Evolutionary conservation across 2,797 vertebrate species (phyloP).

Genomic region (Anableps anableps): DNA sequence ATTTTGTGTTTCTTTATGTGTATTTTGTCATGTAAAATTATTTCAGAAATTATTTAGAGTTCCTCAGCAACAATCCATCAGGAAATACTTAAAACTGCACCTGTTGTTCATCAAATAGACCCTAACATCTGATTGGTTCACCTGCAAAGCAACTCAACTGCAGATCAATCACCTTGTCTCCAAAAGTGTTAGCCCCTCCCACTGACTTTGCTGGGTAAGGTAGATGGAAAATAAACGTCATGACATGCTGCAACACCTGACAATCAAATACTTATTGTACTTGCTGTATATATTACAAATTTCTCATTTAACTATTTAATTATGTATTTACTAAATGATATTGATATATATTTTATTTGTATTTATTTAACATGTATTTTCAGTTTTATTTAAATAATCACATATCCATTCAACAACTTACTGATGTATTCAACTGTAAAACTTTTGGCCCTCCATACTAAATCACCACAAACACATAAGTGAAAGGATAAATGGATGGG

Average conservation of each 20-base stretch:
- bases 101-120: not conserved
- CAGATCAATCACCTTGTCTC: not conserved
- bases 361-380: not conserved
- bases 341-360: not conserved
- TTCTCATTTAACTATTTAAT: not conserved
- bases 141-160: not conserved
- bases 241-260: not conserved
- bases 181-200: not conserved
- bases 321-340: not conserved
- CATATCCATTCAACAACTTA: not conserved
- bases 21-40: not conserved
- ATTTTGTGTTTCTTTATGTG: not conserved
- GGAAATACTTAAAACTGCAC: not conserved
- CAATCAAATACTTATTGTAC: not conserved
- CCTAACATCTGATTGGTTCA: not conserved
- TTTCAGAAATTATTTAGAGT: not conserved
- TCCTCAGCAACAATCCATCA: not conserved
- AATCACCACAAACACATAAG: not conserved
- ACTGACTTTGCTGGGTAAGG: not conserved
- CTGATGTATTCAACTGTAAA: not conserved
- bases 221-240: not conserved
- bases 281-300: not conserved
- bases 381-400: too few species aligned
- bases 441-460: not conserved
- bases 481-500: not conserved